phyloP scores from a whole-genome alignment of 2,113 vertebrate genomes.

The Setophaga petechia region DNA sequence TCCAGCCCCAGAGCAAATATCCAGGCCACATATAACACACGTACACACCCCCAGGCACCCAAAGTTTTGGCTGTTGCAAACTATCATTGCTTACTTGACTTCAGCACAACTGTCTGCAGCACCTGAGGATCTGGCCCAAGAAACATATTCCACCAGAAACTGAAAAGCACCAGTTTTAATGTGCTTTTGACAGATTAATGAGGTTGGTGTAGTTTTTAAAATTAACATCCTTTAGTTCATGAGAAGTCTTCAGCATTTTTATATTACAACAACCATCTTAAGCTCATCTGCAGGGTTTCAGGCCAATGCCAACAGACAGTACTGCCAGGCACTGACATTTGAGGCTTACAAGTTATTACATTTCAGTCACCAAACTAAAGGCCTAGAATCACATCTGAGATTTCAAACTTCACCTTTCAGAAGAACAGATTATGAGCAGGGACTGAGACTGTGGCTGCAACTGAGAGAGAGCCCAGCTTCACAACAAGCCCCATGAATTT shows the following conservation, averaged over 20 bases:
- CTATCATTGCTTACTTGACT: neutral
- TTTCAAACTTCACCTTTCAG: neutral
- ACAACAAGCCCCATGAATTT: neutral
- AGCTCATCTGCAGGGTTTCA: neutral
- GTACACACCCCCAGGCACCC: neutral
- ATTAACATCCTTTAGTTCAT: constrained; percentile 19
- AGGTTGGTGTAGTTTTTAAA: neutral
- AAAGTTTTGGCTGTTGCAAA: neutral
- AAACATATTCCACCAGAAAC: neutral
- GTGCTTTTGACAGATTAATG: constrained; percentile 50
- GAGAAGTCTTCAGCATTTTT: neutral
- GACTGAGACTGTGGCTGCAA: neutral
- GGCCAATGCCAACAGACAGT: neutral
- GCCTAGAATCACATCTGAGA: neutral
- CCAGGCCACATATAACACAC: neutral
- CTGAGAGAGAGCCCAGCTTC: neutral
- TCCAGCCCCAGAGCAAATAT: neutral
- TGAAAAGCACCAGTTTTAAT: constrained; percentile 46
- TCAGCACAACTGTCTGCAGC: neutral
- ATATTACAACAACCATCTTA: neutral
- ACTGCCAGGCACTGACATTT: neutral
- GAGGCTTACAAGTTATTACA: neutral
- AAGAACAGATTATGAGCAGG: neutral
- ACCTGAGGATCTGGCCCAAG: neutral
- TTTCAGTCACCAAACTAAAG: neutral